Percentiles rank a stretch among this genome's conserved stretches.
These are phyloP conservation scores for Eubasilissa regina DNA, from an alignment of 1,140 invertebrate species.

Conservation along the genomic window DNA sequence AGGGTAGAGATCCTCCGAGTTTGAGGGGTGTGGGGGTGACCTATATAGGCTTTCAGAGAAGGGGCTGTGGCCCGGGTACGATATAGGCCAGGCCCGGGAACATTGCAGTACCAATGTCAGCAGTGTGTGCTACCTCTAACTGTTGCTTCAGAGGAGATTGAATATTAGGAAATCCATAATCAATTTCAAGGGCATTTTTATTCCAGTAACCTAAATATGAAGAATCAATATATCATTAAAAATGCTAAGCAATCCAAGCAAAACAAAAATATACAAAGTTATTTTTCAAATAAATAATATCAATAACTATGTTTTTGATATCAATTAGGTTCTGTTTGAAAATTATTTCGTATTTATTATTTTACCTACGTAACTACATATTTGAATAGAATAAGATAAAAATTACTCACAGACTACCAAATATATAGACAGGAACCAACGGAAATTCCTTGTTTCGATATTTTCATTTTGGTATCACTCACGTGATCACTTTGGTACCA, in stretches of 20 bases:
- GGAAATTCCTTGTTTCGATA: too few relatives aligned
- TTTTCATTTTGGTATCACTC: too few relatives aligned
- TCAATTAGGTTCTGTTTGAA: too few relatives aligned
- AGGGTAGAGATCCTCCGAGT: background rate
- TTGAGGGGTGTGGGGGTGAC: constrained; percentile 10
- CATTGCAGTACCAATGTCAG: constrained; percentile 40
- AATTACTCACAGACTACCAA: too few relatives aligned
- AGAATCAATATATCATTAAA: background rate
- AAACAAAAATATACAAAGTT: background rate
- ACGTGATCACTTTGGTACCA: too few relatives aligned
- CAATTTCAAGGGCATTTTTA: background rate
- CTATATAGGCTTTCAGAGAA: constrained; percentile 13
- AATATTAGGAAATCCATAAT: background rate
- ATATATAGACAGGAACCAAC: too few relatives aligned
- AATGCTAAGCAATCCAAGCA: background rate
- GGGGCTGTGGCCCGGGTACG: constrained; percentile 1
- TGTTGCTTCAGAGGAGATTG: constrained; percentile 4
- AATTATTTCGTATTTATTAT: too few relatives aligned
- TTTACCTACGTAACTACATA: too few relatives aligned
- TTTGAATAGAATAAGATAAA: too few relatives aligned
- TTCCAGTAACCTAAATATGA: too few relatives aligned
- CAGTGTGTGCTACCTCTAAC: background rate
- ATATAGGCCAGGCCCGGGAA: constrained; percentile 33
- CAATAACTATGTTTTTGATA: too few relatives aligned
- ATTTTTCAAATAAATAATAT: background rate